Percentiles rank a stretch among this genome's conserved stretches.
Conservation (phyloP, 2,888 invertebrate genomes). For the Orgyia antiqua region DNA sequence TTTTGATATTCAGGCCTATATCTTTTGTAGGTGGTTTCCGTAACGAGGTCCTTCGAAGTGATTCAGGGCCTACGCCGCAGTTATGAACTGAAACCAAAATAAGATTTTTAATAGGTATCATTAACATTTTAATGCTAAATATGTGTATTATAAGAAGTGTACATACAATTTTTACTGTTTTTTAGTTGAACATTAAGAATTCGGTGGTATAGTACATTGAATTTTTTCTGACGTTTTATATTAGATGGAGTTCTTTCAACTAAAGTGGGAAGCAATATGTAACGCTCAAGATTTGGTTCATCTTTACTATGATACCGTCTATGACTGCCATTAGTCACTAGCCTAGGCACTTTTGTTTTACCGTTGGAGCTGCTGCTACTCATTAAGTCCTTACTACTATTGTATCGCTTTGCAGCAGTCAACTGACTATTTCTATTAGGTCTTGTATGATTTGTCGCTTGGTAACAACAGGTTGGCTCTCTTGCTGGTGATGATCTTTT, state of each 20-base stretch:
- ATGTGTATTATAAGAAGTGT: no score
- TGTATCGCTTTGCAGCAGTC: slow-evolving; percentile 14
- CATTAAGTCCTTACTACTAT: slow-evolving; percentile 28
- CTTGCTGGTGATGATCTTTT: slow-evolving; percentile 31
- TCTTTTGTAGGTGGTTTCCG: slow-evolving; percentile 37
- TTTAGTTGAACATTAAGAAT: slow-evolving; percentile 54
- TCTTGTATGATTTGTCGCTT: slow-evolving; percentile 32
- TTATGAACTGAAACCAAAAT: slow-evolving; percentile 34
- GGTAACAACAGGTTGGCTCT: slow-evolving; percentile 58
- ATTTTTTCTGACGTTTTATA: slow-evolving; percentile 63
- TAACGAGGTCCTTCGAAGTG: no score
- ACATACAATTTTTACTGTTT: slow-evolving; percentile 18
- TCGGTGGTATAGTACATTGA: slow-evolving; percentile 64
- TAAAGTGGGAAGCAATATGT: slow-evolving; percentile 60
- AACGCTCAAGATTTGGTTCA: slow-evolving; percentile 60
- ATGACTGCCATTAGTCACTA: slow-evolving; percentile 52
- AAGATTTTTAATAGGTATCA: not conserved
- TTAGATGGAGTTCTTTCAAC: slow-evolving; percentile 67
- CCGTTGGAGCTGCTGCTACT: slow-evolving; percentile 44
- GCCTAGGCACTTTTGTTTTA: slow-evolving; percentile 44
- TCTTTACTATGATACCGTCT: slow-evolving; percentile 41
- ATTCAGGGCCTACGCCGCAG: slow-evolving; percentile 7
- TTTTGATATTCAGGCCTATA: slow-evolving; percentile 56
- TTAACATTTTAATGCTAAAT: not conserved
- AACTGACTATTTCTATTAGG: slow-evolving; percentile 21